Evolutionary conservation across 2,888 invertebrate genomes (phyloP).

Genomic region (Megamerina dolium): DNA sequence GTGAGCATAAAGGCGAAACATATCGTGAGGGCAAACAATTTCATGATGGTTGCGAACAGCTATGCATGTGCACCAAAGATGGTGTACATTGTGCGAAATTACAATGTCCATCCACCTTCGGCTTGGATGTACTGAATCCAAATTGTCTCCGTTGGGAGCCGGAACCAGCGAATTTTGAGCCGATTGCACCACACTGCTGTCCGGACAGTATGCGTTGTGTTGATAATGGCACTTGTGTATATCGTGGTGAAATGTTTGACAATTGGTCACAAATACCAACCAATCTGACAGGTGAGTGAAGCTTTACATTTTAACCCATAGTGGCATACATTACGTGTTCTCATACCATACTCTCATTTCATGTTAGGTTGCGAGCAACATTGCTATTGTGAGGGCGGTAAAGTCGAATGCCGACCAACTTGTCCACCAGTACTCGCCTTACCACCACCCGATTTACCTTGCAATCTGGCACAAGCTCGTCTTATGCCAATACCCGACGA

Average conservation of each 20-base stretch:
- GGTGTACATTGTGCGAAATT: conserved; percentile 73
- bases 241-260: conserved; percentile 56
- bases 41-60: conserved; percentile 73
- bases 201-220: conserved; percentile 71
- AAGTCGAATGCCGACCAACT: conserved; percentile 74
- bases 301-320: too few relatives aligned
- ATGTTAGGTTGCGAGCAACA: conserved; percentile 70
- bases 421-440: conserved; percentile 71
- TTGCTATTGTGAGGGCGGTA: conserved; percentile 84
- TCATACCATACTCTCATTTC: neutral
- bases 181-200: conserved; percentile 73
- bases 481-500: conserved; percentile 65
- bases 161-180: conserved; percentile 63
- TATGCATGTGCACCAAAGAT: conserved; percentile 67
- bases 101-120: conserved; percentile 78
- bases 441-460: conserved; percentile 70
- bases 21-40: conserved; percentile 63
- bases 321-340: too few relatives aligned
- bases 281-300: conserved; percentile 58
- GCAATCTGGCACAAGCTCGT: conserved; percentile 61
- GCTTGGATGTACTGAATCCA: conserved; percentile 76
- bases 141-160: conserved; percentile 83
- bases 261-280: conserved; percentile 81
- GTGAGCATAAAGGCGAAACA: conserved; percentile 37
- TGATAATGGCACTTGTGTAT: conserved; percentile 75